phyloP scores from a whole-genome alignment of 2,113 vertebrate genomes.

The Oryctolagus cuniculus region mOryCun1.1 NC_091447.1:31227001-31227500 shows the following conservation, averaged over 20 bases:
- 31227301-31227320: background rate
- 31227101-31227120: background rate
- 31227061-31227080: background rate
- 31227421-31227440: background rate
- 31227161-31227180: background rate
- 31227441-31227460: background rate
- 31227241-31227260: background rate
- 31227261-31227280: background rate
- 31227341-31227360: background rate
- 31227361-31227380: background rate
- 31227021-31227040: background rate
- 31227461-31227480: background rate
- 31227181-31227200: background rate
- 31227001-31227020: background rate
- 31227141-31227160: background rate
- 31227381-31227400: background rate
- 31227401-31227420: background rate
- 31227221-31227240: background rate
- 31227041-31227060: background rate
- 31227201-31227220: no score
- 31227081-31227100: background rate
- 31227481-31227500: background rate
- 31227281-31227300: background rate
- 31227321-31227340: background rate
- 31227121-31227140: background rate